Evolutionary conservation across 2,888 invertebrate species (phyloP).

Genomic region (Corbicula japonica): DNA sequence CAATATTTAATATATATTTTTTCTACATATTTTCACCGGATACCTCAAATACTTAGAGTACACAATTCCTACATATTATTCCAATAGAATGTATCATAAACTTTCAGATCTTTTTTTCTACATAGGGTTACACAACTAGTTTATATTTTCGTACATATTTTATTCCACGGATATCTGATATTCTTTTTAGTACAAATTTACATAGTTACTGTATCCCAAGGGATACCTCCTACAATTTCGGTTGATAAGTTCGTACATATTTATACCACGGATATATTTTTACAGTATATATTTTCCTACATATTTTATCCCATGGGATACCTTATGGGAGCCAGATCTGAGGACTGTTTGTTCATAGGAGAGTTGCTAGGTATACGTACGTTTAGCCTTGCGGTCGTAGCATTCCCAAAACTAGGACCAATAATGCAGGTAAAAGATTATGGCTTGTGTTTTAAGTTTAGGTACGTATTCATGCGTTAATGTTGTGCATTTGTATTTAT

Average conservation of each 20-base stretch:
- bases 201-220: not conserved
- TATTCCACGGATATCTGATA: not conserved
- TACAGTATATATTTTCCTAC: constrained; percentile 91
- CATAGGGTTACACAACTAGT: too few relatives aligned
- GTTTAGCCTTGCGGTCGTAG: constrained; percentile 52
- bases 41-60: too few relatives aligned
- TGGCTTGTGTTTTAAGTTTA: too few relatives aligned
- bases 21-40: too few relatives aligned
- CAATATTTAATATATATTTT: too few relatives aligned
- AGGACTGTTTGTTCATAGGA: constrained; percentile 92
- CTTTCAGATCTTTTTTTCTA: too few relatives aligned
- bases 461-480: not conserved
- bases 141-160: not conserved
- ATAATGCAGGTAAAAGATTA: constrained; percentile 40
- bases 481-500: not conserved
- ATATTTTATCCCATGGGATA: constrained; percentile 96
- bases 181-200: not conserved
- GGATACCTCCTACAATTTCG: not conserved
- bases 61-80: too few relatives aligned
- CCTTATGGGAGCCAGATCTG: constrained; percentile 91
- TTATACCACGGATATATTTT: constrained; percentile 8
- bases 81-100: too few relatives aligned
- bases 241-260: not conserved
- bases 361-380: constrained; percentile 91
- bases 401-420: constrained; percentile 53